Percentiles rank a stretch among this genome's conserved stretches.
phyloP scores from a whole-genome alignment of 2,113 vertebrate genomes.

The Arenaria interpres region DNA sequence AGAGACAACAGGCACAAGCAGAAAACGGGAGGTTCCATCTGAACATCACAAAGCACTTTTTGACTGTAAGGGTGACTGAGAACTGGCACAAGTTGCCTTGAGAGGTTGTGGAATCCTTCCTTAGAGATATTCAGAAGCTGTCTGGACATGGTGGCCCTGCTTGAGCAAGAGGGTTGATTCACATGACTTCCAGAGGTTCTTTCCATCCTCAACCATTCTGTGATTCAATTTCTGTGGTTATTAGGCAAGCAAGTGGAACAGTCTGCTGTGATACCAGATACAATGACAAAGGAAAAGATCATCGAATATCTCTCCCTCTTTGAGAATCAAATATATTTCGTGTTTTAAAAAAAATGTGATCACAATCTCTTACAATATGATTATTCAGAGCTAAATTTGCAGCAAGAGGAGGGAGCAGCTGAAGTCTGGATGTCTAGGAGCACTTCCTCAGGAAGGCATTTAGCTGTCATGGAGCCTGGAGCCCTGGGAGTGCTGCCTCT shows the following conservation, averaged over 20 bases:
- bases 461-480: not conserved
- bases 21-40: not conserved
- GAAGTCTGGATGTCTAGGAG: not conserved
- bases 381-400: not conserved
- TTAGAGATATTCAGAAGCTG: not conserved
- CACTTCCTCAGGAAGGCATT: not conserved
- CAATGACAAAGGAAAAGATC: not conserved
- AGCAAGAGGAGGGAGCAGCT: not conserved
- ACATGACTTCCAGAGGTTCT: not conserved
- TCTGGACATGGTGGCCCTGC: not conserved
- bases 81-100: not conserved
- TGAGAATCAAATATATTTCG: not conserved
- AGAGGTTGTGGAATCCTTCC: not conserved
- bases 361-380: not conserved
- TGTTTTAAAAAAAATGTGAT: not conserved
- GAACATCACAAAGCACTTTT: not conserved
- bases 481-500: not conserved
- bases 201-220: not conserved
- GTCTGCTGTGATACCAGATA: not conserved
- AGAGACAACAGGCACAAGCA: not conserved
- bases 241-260: not conserved
- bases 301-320: not conserved
- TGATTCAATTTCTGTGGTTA: not conserved
- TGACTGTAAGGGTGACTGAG: not conserved
- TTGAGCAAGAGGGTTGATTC: not conserved